Base-by-base conservation (phyloP, 2,888 invertebrate species). In the Cheilosia soror region DNA sequence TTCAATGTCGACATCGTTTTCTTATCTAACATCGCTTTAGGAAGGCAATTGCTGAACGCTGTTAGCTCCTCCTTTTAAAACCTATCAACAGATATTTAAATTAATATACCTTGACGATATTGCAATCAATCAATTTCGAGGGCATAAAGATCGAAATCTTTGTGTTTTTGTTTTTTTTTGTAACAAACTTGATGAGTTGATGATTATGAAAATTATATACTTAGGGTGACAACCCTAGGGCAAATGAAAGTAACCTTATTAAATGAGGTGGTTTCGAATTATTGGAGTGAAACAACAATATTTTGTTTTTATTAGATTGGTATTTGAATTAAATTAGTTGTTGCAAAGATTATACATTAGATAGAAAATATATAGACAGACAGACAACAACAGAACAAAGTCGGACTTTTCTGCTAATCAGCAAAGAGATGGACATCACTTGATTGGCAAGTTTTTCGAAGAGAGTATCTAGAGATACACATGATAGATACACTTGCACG, bases 61-160 rank as follows among this genome's bases (percentile, higher is more conserved):
- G 31, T 13, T 58, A 65, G 60, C 57, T 79, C 63, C 65, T 71
- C 79, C 80, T 80, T 31, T 33, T 66, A 66, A 57, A 80, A 65
- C 62, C 71, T 73, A 79, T 79, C 84, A 79, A 42, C 60, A 44
- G 84, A 79, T 84, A 76, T 75, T 84, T 84, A 84, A 84, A 84
- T 84, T 84, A 84, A 84, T 84, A 84, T 66, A 69, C 75, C 25
- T 31, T 65, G 55, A 53, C 13, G 25, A 66, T 65, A 25, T 66
- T 33, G 60, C 76, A 84, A 84, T 84, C 84, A 84, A 84, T 84
- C 80, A 84, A 84, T 84, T 80, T 76, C 49, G 40, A 71, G 58
- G 63, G 25, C 58, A 73, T 75, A 69, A 75, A 75, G 79, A 84
- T 84, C 31, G 29, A 49, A 71, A 78, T 83, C 78, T 60, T 9